Conservation (phyloP, 2,888 invertebrate genomes). For the Synergus japonicus region DNA sequence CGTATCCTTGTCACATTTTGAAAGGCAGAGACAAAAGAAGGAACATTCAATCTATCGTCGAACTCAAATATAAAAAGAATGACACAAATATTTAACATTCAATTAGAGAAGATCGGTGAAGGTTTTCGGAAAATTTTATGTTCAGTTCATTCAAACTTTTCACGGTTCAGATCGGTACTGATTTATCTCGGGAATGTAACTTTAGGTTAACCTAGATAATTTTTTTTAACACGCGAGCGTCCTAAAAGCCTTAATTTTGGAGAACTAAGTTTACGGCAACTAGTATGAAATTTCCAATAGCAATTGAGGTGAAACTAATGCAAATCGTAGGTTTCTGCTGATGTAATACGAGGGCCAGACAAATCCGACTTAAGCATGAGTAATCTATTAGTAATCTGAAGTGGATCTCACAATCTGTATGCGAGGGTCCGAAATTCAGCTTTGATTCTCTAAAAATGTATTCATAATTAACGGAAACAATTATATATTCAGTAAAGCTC, state of each 20-base stretch:
- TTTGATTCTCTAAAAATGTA: background rate
- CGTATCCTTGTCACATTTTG: slow-evolving; percentile 68
- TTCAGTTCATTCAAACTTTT: background rate
- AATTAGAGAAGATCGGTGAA: slow-evolving; percentile 51
- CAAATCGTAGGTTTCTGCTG: background rate
- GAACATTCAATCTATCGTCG: slow-evolving; percentile 33
- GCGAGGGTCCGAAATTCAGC: background rate
- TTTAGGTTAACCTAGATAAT: no score
- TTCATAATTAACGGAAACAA: no score
- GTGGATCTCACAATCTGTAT: background rate
- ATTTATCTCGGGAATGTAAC: no score
- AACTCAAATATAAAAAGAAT: slow-evolving; percentile 46
- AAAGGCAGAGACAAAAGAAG: slow-evolving; percentile 45
- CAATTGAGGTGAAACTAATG: background rate
- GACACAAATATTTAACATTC: slow-evolving; percentile 70
- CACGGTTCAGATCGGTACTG: no score
- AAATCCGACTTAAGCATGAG: background rate
- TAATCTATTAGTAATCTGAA: background rate
- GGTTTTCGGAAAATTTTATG: background rate
- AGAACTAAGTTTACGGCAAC: background rate
- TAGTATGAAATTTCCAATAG: background rate
- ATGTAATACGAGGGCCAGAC: background rate
- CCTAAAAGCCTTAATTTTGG: background rate
- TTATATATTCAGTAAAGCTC: no score
- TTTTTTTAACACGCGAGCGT: no score